Conservation (phyloP, 1,140 invertebrate genomes). For the Rhopalosiphum padi region DNA sequence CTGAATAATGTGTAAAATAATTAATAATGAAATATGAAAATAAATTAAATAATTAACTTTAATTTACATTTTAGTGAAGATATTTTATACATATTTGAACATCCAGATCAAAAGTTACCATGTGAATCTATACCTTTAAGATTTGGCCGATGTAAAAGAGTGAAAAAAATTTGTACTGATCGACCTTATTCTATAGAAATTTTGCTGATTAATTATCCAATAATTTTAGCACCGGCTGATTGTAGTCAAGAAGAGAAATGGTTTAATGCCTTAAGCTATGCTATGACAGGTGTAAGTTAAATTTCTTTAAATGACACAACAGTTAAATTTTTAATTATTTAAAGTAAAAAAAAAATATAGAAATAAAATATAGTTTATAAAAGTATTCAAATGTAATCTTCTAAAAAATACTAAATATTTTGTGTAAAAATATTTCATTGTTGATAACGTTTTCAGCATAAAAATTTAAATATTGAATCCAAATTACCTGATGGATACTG, state of each 20-base stretch:
- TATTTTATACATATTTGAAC: slow-evolving; percentile 42
- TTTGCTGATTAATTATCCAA: not conserved
- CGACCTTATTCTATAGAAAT: slow-evolving; percentile 47
- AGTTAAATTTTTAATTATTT: too few species aligned
- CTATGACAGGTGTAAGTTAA: slow-evolving; percentile 5
- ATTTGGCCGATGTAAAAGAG: slow-evolving; percentile 50
- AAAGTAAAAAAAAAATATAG: too few species aligned
- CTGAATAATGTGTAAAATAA: not conserved
- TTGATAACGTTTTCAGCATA: slow-evolving; percentile 23
- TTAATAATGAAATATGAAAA: not conserved
- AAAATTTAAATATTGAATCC: not conserved
- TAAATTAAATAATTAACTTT: not conserved
- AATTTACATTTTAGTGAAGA: slow-evolving; percentile 29
- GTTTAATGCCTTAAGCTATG: slow-evolving; percentile 30
- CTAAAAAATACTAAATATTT: too few species aligned
- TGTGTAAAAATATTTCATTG: not conserved
- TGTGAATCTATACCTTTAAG: slow-evolving; percentile 40
- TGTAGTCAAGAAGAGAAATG: slow-evolving; percentile 54
- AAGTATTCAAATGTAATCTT: not conserved
- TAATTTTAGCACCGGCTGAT: slow-evolving; percentile 49
- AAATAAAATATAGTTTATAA: not conserved
- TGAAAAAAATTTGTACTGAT: slow-evolving; percentile 34
- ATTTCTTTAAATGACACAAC: not conserved
- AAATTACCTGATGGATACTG: slow-evolving; percentile 24
- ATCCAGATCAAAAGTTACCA: not conserved